Evolutionary conservation across 2,888 invertebrate genomes (phyloP), one percentile per base, ranked within the genome.

Genomic region (Diarsia mendica): DNA sequence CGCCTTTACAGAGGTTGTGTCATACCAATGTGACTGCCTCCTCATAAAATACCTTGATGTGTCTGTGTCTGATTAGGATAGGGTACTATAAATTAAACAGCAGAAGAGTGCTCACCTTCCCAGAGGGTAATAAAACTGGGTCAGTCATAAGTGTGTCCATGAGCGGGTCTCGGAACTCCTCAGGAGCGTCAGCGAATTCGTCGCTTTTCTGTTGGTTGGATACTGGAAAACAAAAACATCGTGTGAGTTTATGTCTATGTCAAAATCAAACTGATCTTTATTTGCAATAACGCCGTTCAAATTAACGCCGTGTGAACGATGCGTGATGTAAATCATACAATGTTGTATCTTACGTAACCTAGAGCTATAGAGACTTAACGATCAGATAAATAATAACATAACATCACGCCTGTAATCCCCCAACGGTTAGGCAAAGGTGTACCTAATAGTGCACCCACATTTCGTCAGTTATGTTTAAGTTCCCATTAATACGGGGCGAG

Each of bases 111-210:
- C 87, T 80, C 85, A 96, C 96, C 90, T 97, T 98, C 79, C 99
- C 99, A 80, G 99, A 98, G 3, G 99, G 99, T 89, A 99, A 96
- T 82, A 98, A 96, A 15, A 99, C 99, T 15, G 99, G 99, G 95
- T 99, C 99, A 10, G 98, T 98, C 99, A 99, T 99, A 69, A 99
- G 96, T 0, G 99, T 99, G 93, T 99, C 99, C 99, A 99, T 99
- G 53, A 99, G 97, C 0, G 99, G 99, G 96, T 99, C 99, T 93
- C 98, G 98, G 94, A 99, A 99, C 94, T 99, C 99, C 88, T 99
- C 99, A 0, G 99, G 99, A 55, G 99, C 99, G 94, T 99, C 99
- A 39, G 98, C 99, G 92, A 98, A 98, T 95, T 99, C 99, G 87
- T 99, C 98, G 90, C 99, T 99, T 83, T 98, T 97, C 89, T 98